Evolutionary conservation across 2,888 invertebrate genomes (phyloP).

Genomic region (Netelia virgata): DNA sequence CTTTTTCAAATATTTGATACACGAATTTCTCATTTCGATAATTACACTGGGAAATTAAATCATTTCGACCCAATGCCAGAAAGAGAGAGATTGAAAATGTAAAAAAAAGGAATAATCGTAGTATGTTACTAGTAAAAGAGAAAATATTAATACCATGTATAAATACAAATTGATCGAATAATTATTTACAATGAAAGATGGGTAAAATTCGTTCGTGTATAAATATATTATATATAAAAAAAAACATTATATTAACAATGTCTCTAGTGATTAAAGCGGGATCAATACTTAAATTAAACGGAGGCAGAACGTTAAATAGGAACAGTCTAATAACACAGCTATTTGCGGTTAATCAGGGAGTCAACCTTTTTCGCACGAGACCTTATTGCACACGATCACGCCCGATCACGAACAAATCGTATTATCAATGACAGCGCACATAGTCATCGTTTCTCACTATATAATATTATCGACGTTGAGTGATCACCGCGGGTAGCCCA

Average conservation of each 20-base stretch:
- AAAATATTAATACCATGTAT: constrained; percentile 2
- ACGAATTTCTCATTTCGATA: too few relatives aligned
- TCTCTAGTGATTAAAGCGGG: constrained; percentile 52
- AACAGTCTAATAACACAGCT: constrained; percentile 79
- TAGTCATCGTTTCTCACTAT: constrained; percentile 56
- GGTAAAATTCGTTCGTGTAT: constrained; percentile 27
- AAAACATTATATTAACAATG: neutral
- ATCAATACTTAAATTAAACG: constrained; percentile 56
- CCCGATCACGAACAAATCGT: constrained; percentile 12
- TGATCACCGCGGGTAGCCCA: constrained; percentile 1
- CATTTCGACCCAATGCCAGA: neutral
- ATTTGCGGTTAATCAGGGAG: constrained; percentile 73
- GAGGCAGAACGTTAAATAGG: constrained; percentile 69
- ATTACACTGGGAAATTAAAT: neutral
- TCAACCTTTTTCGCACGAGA: constrained; percentile 53
- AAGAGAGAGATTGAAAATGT: neutral
- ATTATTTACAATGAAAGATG: constrained; percentile 25
- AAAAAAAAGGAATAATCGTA: neutral
- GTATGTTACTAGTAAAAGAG: neutral
- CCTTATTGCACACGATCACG: constrained; percentile 14
- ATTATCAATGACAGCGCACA: constrained; percentile 41
- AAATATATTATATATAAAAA: constrained; percentile 3
- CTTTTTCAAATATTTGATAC: constrained; percentile 11
- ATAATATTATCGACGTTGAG: constrained; percentile 16
- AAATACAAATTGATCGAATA: constrained; percentile 3